These are phyloP conservation scores for Leucophenga maculata DNA, from an alignment of 2,888 invertebrate genomes.

Conservation along the genomic window DNA sequence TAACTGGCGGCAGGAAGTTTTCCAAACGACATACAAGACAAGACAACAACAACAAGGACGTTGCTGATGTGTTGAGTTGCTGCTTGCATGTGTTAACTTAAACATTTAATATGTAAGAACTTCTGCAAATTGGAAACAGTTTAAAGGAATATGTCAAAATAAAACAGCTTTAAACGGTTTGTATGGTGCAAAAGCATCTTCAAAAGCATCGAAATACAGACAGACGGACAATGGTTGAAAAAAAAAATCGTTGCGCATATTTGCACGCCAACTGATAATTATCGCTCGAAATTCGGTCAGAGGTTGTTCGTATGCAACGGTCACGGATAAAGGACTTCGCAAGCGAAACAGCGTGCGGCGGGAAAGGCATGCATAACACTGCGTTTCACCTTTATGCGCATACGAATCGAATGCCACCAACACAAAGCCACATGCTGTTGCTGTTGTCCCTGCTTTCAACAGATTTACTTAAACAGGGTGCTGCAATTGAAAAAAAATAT, in stretches of 20 bases:
- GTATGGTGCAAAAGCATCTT: constrained; percentile 29
- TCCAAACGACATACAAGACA: too few species aligned
- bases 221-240: constrained; percentile 25
- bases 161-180: constrained; percentile 15
- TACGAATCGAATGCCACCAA: not conserved
- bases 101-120: constrained; percentile 62
- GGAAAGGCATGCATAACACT: not conserved
- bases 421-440: not conserved
- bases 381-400: too few species aligned
- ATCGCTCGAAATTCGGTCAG: constrained; percentile 69
- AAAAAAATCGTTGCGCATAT: constrained; percentile 61
- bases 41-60: too few species aligned
- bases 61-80: too few species aligned
- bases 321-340: constrained; percentile 20
- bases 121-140: constrained; percentile 44
- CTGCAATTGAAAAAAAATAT: not conserved
- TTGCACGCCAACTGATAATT: constrained; percentile 70
- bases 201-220: constrained; percentile 27
- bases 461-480: not conserved
- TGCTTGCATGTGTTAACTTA: constrained; percentile 20
- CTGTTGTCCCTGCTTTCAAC: not conserved
- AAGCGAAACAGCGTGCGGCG: not conserved
- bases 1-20: too few species aligned
- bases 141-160: constrained; percentile 11
- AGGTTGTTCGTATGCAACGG: constrained; percentile 57